These are phyloP conservation scores for Ahaetulla prasina DNA, from an alignment of 2,113 vertebrate genomes.

Conservation along the genomic window DNA sequence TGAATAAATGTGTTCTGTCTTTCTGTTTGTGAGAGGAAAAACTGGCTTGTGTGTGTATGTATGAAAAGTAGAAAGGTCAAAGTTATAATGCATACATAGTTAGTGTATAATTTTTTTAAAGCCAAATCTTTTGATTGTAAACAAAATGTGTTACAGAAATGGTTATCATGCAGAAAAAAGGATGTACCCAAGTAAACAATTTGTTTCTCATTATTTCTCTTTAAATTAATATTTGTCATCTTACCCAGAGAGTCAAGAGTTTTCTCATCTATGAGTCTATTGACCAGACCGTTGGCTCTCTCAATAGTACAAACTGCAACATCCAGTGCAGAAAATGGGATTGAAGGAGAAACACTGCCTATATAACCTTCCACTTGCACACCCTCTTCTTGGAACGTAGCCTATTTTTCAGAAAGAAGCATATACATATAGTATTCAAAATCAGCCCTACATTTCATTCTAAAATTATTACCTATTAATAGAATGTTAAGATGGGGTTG, in stretches of 20 bases:
- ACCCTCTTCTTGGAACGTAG: slow-evolving; percentile 87
- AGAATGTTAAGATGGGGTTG: background rate
- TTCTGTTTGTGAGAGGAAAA: too few relatives aligned
- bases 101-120: background rate
- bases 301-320: slow-evolving; percentile 97
- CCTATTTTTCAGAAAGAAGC: slow-evolving; percentile 67
- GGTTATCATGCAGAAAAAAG: background rate
- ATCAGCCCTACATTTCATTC: background rate
- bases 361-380: slow-evolving; percentile 91
- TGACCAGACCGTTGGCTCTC: slow-evolving; percentile 92
- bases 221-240: background rate
- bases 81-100: background rate
- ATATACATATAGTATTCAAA: slow-evolving; percentile 5
- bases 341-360: slow-evolving; percentile 82
- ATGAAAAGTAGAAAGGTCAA: background rate
- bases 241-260: slow-evolving; percentile 85
- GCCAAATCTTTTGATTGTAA: slow-evolving; percentile 11
- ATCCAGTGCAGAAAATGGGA: slow-evolving; percentile 80
- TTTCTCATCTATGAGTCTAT: slow-evolving; percentile 91
- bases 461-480: background rate
- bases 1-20: too few relatives aligned
- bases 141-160: background rate
- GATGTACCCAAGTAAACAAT: background rate
- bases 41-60: too few relatives aligned
- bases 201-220: background rate